Conservation (phyloP, 2,797 vertebrate species). For the Amphiprion clarkii region DNA sequence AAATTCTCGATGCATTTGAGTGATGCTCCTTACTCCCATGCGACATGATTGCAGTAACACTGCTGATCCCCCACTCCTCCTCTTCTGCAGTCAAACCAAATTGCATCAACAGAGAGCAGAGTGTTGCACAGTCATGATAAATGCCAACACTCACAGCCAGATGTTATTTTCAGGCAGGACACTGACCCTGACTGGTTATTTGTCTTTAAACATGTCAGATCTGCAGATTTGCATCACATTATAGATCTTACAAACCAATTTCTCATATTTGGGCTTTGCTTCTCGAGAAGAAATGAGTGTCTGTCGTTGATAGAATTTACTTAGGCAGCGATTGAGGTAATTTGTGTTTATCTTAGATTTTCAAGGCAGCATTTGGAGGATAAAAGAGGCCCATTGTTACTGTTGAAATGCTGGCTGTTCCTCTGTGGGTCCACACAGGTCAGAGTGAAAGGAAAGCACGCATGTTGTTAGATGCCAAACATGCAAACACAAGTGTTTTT, state of each 20-base stretch:
- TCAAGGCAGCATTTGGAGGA: constrained; percentile 47
- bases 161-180: constrained; percentile 1
- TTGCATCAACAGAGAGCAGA: constrained; percentile 24
- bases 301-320: constrained; percentile 12
- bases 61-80: not conserved
- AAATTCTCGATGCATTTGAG: no score
- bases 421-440: constrained; percentile 3
- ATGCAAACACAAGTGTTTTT: not conserved
- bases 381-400: constrained; percentile 60
- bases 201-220: not conserved
- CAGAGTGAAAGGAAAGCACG: constrained; percentile 19
- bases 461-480: not conserved
- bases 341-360: constrained; percentile 45
- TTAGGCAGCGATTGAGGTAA: not conserved
- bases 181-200: constrained; percentile 29
- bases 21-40: not conserved
- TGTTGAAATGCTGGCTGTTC: constrained; percentile 12
- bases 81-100: constrained; percentile 3
- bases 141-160: constrained; percentile 25
- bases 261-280: not conserved
- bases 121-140: constrained; percentile 40
- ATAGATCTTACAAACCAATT: not conserved
- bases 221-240: no score
- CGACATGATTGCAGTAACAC: not conserved
- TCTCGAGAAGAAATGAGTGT: not conserved